A percentile compares a stretch with the other conserved stretches of the same genome.
These are phyloP conservation scores for Gymnogyps californianus DNA, from an alignment of 2,113 vertebrate species.

Conservation along the genomic window DNA sequence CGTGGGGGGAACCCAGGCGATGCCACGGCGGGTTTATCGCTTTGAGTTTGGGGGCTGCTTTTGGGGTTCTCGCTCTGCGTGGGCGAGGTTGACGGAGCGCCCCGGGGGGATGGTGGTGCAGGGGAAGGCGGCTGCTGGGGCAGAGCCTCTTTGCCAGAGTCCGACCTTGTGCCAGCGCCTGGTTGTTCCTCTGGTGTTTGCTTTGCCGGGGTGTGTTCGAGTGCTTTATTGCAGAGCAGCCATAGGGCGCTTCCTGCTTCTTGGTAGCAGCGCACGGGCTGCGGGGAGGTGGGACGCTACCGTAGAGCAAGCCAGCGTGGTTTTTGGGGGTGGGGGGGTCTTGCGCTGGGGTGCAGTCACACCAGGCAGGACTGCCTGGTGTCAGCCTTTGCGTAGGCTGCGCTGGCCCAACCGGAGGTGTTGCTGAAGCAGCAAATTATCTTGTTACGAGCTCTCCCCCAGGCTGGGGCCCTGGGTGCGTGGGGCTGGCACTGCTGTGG, in stretches of 20 bases:
- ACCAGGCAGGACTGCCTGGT: background rate
- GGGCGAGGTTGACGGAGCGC: background rate
- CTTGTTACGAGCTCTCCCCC: background rate
- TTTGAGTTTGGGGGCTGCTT: background rate
- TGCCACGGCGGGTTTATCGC: background rate
- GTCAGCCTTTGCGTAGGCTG: fast-evolving
- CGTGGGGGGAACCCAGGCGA: fast-evolving
- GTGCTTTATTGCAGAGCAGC: background rate
- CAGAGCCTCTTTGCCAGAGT: background rate
- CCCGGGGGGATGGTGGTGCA: too few species aligned
- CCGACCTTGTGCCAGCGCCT: background rate
- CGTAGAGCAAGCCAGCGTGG: fast-evolving
- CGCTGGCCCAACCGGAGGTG: fast-evolving
- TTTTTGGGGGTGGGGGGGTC: too few species aligned
- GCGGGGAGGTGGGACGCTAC: background rate
- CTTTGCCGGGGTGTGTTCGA: background rate
- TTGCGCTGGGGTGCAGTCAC: fast-evolving
- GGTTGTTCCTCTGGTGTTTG: background rate
- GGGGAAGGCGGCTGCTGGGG: fast-evolving
- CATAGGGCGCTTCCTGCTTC: background rate
- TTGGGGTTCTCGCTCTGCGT: fast-evolving
- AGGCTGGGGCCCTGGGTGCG: background rate
- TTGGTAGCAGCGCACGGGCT: background rate
- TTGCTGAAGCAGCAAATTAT: background rate
- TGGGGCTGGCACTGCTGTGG: background rate